A percentile compares a stretch with the other conserved stretches of the same genome.
Conservation (phyloP, 2,113 vertebrate species). For the Cromileptes altivelis region DNA sequence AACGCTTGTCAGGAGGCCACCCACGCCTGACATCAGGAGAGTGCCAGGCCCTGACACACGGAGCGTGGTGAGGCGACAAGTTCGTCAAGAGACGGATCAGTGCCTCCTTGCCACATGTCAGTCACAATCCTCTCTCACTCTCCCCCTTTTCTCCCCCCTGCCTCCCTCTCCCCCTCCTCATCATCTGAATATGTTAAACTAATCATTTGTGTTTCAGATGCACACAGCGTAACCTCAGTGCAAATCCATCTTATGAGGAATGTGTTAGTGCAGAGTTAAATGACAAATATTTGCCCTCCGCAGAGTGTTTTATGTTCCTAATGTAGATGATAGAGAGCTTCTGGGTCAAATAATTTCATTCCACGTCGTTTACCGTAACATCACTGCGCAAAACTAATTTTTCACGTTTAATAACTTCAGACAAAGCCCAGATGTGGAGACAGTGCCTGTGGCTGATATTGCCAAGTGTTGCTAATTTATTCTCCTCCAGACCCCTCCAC, state of each 20-base stretch:
- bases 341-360: conserved; percentile 29
- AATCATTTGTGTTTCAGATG: conserved; percentile 45
- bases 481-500: conserved; percentile 34
- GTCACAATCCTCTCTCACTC: conserved; percentile 68
- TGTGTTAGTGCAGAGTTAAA: conserved; percentile 9
- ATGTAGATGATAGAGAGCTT: conserved; percentile 47
- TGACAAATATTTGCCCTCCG: conserved; percentile 45
- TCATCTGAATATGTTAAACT: conserved; percentile 54
- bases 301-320: conserved; percentile 39
- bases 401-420: conserved; percentile 56
- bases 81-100: conserved; percentile 75
- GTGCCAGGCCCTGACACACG: conserved; percentile 78
- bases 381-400: conserved; percentile 23
- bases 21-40: conserved; percentile 77
- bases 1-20: conserved; percentile 77
- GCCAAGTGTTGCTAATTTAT: conserved; percentile 60
- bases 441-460: conserved; percentile 42
- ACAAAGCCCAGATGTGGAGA: conserved; percentile 67
- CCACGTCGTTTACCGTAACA: conserved; percentile 39
- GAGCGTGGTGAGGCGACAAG: conserved; percentile 82
- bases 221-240: conserved; percentile 20
- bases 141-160: background rate
- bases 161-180: background rate
- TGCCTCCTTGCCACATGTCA: conserved; percentile 80
- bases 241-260: conserved; percentile 25